phyloP scores from a whole-genome alignment of 2,113 vertebrate genomes.

The Pyxicephalus adspersus region DNA sequence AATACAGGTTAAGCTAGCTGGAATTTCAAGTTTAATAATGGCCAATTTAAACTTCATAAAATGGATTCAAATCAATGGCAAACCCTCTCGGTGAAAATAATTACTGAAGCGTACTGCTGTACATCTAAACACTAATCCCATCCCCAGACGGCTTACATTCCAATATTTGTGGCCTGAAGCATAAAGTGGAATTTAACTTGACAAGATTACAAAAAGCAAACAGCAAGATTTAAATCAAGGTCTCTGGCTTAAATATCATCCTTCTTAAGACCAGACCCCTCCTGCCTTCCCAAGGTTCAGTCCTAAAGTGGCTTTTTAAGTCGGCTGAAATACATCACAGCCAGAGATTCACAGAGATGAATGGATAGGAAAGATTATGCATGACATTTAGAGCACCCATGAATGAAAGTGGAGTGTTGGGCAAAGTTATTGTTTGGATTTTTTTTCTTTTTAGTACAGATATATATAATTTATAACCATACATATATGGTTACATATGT shows the following conservation, averaged over 20 bases:
- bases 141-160: conserved; percentile 22
- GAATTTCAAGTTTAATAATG: too few relatives aligned
- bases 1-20: too few relatives aligned
- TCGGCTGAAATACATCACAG: background rate
- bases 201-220: conserved; percentile 37
- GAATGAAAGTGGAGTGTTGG: too few relatives aligned
- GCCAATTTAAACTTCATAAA: too few relatives aligned
- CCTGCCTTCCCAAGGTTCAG: background rate
- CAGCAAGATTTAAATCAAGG: conserved; percentile 18
- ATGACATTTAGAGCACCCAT: too few relatives aligned
- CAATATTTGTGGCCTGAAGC: conserved; percentile 8
- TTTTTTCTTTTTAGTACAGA: too few relatives aligned
- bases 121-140: background rate
- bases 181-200: conserved; percentile 4
- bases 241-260: conserved; percentile 10
- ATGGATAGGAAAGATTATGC: too few relatives aligned
- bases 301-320: conserved; percentile 2
- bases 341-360: too few relatives aligned
- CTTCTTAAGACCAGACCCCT: conserved; percentile 4
- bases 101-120: background rate
- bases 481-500: too few relatives aligned
- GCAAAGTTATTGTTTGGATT: too few relatives aligned
- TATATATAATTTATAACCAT: too few relatives aligned
- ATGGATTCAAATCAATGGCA: too few relatives aligned
- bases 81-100: background rate